A percentile compares a stretch with the other conserved stretches of the same genome.
Evolutionary conservation across 1,140 invertebrate genomes (phyloP).

Genomic region (Pseudomyrmex gracilis): DNA sequence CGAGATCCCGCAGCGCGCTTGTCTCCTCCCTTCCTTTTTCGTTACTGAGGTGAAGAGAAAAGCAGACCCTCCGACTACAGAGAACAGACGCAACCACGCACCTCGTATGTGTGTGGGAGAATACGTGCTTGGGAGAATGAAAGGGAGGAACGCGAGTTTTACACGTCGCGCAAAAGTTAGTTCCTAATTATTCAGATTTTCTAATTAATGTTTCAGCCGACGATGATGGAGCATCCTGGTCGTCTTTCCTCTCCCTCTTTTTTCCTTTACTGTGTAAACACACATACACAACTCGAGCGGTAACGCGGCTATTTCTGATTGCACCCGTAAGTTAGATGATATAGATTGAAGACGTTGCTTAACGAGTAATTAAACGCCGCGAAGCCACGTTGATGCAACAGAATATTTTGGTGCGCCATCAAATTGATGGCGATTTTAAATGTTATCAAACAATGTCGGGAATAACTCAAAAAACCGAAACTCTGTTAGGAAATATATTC

Average conservation of each 20-base stretch:
- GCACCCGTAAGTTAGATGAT: constrained; percentile 42
- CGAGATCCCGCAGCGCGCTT: not conserved
- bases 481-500: not conserved
- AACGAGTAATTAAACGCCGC: constrained; percentile 17
- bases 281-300: constrained; percentile 27
- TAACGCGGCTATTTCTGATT: constrained; percentile 55
- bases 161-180: constrained; percentile 81
- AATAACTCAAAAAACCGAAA: not conserved
- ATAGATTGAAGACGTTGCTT: constrained; percentile 45
- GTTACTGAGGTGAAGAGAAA: constrained; percentile 57
- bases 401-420: constrained; percentile 31
- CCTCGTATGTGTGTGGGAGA: constrained; percentile 25
- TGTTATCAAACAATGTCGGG: constrained; percentile 4
- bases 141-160: constrained; percentile 64
- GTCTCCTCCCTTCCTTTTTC: constrained; percentile 21
- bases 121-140: constrained; percentile 12
- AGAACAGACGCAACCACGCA: constrained; percentile 50
- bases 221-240: constrained; percentile 79
- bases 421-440: constrained; percentile 8
- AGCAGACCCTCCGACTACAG: constrained; percentile 48
- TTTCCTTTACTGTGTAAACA: constrained; percentile 72
- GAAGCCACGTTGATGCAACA: not conserved
- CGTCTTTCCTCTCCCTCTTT: constrained; percentile 78
- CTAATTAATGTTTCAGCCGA: constrained; percentile 84
- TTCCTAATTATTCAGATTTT: constrained; percentile 85